Evolutionary conservation across 2,797 vertebrate species (phyloP).

Genomic region (Sebastes iracundus): DNA sequence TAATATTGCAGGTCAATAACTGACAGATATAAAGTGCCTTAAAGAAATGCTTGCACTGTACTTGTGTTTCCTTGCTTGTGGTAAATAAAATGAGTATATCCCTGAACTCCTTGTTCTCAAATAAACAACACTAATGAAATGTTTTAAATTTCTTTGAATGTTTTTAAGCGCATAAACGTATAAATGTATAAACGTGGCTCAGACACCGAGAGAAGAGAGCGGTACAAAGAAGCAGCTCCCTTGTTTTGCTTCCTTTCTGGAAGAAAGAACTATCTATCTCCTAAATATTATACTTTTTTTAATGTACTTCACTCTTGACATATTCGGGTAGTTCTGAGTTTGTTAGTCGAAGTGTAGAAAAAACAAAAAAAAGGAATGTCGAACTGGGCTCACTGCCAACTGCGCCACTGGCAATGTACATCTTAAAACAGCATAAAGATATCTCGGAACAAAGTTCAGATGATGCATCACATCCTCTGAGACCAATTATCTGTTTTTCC

Average conservation of each 20-base stretch:
- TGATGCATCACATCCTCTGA: constrained; percentile 65
- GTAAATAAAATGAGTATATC: background rate
- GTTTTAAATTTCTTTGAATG: background rate
- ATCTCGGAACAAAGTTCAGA: constrained; percentile 68
- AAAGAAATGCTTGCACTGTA: background rate
- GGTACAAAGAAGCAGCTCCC: background rate
- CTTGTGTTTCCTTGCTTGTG: background rate
- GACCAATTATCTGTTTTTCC: constrained; percentile 75
- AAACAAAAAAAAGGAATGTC: background rate
- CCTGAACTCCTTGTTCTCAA: background rate
- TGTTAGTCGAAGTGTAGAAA: constrained; percentile 25
- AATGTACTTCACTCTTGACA: constrained; percentile 5
- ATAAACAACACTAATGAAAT: background rate
- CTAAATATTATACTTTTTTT: background rate
- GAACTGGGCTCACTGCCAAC: constrained; percentile 53
- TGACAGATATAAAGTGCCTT: constrained; percentile 19
- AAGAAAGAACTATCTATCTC: background rate
- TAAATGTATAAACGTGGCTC: background rate
- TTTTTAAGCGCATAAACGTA: background rate
- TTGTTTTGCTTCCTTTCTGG: background rate
- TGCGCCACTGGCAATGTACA: constrained; percentile 41
- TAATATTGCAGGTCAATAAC: constrained; percentile 30
- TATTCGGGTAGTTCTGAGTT: constrained; percentile 15
- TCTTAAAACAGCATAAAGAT: constrained; percentile 59
- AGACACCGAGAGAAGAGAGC: background rate